Conservation (phyloP, 2,888 invertebrate species). For the Acronicta leporina region DNA sequence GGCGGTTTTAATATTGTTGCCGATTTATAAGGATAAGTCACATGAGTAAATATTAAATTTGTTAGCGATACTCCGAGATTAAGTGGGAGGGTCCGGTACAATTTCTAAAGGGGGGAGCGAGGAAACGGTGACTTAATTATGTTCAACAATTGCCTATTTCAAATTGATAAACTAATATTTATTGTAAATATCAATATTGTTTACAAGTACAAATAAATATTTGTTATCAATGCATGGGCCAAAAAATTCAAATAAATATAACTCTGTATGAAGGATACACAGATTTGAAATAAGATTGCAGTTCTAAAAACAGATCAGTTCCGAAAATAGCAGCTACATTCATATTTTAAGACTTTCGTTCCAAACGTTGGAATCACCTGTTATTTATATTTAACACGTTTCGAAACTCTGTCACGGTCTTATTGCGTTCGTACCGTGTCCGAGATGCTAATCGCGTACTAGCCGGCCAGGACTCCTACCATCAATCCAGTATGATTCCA, state of each 20-base stretch:
- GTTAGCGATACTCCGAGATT: conserved; percentile 87
- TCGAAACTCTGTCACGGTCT: conserved; percentile 55
- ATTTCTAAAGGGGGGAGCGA: conserved; percentile 30
- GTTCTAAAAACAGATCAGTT: conserved; percentile 37
- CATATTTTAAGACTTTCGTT: conserved; percentile 46
- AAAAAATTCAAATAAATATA: not conserved
- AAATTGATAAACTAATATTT: conserved; percentile 26
- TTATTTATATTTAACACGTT: conserved; percentile 53
- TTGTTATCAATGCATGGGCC: no score
- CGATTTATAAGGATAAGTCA: conserved; percentile 89
- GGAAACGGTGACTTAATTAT: conserved; percentile 44
- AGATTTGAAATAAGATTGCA: conserved; percentile 34
- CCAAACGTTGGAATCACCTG: conserved; percentile 49
- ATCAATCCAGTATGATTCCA: conserved; percentile 6
- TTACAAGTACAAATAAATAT: no score
- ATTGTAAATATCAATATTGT: not conserved
- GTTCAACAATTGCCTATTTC: conserved; percentile 20
- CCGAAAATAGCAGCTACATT: conserved; percentile 31
- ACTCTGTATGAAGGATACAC: conserved; percentile 1
- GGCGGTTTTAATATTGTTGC: conserved; percentile 88
- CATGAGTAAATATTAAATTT: conserved; percentile 88
- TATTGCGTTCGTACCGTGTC: conserved; percentile 35
- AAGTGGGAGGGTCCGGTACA: conserved; percentile 77
- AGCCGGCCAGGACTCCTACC: conserved; percentile 26
- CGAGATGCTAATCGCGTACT: conserved; percentile 39